phyloP scores from a whole-genome alignment of 2,888 invertebrate genomes.

The Eristalis tenax region DNA sequence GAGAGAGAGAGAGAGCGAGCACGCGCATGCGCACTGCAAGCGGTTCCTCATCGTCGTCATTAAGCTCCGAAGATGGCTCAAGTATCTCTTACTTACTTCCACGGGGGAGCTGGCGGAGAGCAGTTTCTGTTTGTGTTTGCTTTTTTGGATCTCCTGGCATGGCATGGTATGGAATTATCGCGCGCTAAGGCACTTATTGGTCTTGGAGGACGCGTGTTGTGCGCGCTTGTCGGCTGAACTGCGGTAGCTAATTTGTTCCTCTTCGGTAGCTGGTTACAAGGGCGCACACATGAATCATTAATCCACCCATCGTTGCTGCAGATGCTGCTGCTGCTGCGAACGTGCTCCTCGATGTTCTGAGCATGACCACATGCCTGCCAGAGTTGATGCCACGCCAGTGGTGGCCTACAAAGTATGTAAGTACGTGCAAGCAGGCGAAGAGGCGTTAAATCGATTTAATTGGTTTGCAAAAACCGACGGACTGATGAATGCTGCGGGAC shows the following conservation, averaged over 20 bases:
- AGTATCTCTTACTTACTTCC: slow-evolving; percentile 45
- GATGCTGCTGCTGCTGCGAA: not conserved
- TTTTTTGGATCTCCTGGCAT: not conserved
- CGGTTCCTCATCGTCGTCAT: slow-evolving; percentile 66
- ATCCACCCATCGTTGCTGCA: not conserved
- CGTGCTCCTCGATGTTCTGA: not conserved
- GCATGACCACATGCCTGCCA: not conserved
- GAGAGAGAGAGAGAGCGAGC: no score
- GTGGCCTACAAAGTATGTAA: slow-evolving; percentile 13
- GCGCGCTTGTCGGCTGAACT: slow-evolving; percentile 62
- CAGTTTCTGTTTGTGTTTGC: slow-evolving; percentile 24
- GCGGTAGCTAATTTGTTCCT: slow-evolving; percentile 71
- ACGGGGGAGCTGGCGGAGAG: not conserved
- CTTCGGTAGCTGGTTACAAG: slow-evolving; percentile 59
- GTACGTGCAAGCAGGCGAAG: slow-evolving; percentile 12
- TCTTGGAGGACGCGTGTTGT: slow-evolving; percentile 56
- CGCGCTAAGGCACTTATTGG: slow-evolving; percentile 60
- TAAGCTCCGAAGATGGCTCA: slow-evolving; percentile 41
- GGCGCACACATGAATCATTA: slow-evolving; percentile 65
- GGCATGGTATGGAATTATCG: slow-evolving; percentile 54
- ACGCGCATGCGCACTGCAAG: not conserved
- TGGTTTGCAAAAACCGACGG: slow-evolving; percentile 17
- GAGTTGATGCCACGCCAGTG: not conserved
- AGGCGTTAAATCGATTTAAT: slow-evolving; percentile 58
- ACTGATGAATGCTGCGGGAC: not conserved